A percentile compares a stretch with the other conserved stretches of the same genome.
These are phyloP conservation scores for Empidonax traillii DNA, from an alignment of 2,113 vertebrate species.

Conservation along the genomic window DNA sequence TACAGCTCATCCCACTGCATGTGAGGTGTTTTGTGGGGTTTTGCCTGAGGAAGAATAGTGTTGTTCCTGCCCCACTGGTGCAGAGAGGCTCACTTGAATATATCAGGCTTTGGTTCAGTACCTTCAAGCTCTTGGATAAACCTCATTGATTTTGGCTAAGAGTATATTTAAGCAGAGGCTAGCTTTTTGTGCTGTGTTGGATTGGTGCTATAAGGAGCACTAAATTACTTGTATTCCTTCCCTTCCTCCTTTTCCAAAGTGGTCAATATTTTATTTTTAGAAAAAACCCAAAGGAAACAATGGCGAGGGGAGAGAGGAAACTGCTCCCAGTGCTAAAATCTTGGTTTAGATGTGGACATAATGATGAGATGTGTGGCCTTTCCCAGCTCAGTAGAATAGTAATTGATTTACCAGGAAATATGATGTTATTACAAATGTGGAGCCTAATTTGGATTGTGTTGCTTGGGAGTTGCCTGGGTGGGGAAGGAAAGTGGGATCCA, in stretches of 20 bases:
- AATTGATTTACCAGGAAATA: slow-evolving; percentile 45
- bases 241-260: background rate
- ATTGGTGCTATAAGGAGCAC: background rate
- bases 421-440: slow-evolving; percentile 33
- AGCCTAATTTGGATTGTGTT: slow-evolving; percentile 16
- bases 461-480: slow-evolving; percentile 37
- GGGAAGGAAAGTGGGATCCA: slow-evolving; percentile 32
- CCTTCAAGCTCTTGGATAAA: background rate
- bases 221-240: background rate
- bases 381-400: background rate
- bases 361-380: background rate
- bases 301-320: background rate
- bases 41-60: background rate
- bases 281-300: background rate
- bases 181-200: background rate
- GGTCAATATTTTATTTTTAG: background rate
- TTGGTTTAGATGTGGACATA: background rate
- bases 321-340: background rate
- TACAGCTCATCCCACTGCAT: background rate
- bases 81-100: background rate
- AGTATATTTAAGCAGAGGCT: background rate
- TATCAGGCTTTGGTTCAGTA: background rate
- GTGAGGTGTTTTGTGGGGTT: background rate
- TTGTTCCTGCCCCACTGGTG: background rate
- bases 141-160: background rate